These are phyloP conservation scores for Phallusia fumigata DNA, from an alignment of 23 tunicate genomes.

Conservation along the genomic window DNA sequence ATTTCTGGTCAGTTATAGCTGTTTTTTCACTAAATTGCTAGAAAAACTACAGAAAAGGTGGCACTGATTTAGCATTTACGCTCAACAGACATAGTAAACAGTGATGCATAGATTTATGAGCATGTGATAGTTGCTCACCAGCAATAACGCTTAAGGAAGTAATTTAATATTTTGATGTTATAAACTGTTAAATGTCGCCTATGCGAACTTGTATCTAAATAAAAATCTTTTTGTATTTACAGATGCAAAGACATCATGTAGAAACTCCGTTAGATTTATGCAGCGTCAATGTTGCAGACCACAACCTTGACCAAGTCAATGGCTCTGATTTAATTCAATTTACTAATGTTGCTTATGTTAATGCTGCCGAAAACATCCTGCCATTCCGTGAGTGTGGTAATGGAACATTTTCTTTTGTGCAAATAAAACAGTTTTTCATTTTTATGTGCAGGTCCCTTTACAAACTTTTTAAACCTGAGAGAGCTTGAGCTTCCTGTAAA, in stretches of 20 bases:
- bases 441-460: conserved; percentile 49
- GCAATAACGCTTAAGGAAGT: too few species aligned
- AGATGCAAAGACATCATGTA: conserved; percentile 62
- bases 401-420: too few species aligned
- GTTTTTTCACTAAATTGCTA: too few species aligned
- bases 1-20: conserved; percentile 1
- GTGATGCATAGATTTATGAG: too few species aligned
- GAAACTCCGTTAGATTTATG: conserved; percentile 65
- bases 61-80: too few species aligned
- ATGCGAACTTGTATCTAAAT: too few species aligned
- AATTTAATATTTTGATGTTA: too few species aligned
- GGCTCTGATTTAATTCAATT: conserved; percentile 59
- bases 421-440: too few species aligned
- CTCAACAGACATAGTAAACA: too few species aligned
- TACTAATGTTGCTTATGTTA: conserved; percentile 81
- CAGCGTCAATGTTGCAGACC: conserved; percentile 74
- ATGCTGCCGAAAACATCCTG: conserved; percentile 84
- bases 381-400: conserved; percentile 54
- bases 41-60: too few species aligned
- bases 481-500: conserved; percentile 91
- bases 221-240: not conserved
- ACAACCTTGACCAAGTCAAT: conserved; percentile 37
- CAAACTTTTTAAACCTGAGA: conserved; percentile 57
- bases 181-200: too few species aligned
- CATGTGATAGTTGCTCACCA: too few species aligned